Percentiles rank a stretch among this genome's conserved stretches.
Evolutionary conservation across 2,113 vertebrate genomes (phyloP).

Genomic region (Peromyscus maniculatus): DNA sequence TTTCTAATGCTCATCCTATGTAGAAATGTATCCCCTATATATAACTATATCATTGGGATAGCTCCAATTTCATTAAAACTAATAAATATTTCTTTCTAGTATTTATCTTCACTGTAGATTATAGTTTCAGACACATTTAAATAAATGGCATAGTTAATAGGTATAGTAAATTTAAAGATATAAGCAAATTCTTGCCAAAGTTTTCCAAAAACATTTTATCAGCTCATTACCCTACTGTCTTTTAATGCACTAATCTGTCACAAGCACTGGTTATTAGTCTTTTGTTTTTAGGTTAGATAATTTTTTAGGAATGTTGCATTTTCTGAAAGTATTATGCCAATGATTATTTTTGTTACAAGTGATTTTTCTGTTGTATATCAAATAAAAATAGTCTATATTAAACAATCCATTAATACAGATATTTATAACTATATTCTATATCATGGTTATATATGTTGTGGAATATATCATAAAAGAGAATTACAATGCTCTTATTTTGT

Average conservation of each 20-base stretch:
- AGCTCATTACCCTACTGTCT: neutral
- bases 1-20: neutral
- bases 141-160: neutral
- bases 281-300: constrained; percentile 10
- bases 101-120: neutral
- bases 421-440: neutral
- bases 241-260: neutral
- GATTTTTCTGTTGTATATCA: neutral
- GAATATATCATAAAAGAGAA: neutral
- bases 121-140: neutral
- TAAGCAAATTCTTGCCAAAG: neutral
- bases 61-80: neutral
- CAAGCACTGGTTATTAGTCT: neutral
- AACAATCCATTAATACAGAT: neutral
- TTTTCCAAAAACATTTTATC: neutral
- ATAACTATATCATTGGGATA: neutral
- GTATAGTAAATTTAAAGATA: neutral
- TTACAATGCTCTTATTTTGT: neutral
- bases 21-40: neutral
- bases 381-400: constrained; percentile 23
- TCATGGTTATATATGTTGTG: neutral
- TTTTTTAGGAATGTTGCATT: neutral
- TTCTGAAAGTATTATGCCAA: constrained; percentile 12
- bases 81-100: neutral
- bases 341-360: neutral